Evolutionary conservation across 2,113 vertebrate species (phyloP), one percentile per base, ranked within the genome.

Genomic region (Hemiscyllium ocellatum): DNA sequence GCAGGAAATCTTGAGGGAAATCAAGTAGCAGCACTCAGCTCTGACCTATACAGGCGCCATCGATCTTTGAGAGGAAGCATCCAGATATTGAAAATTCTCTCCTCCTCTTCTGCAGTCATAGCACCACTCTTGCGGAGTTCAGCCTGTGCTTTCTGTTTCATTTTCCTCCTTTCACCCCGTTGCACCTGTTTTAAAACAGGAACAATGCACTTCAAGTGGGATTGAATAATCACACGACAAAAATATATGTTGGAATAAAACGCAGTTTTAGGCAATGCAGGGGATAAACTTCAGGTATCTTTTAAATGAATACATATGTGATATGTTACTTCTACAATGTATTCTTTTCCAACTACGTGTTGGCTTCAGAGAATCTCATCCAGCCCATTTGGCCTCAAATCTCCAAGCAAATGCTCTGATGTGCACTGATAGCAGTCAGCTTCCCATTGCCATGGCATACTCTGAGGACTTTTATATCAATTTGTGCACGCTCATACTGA

Each of bases 11-110:
- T 37, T 66, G 89, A 68, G 61, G 26, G 3, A 83, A 47, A 42
- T 22, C 13, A 4, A 83, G 66, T 17, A 37, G 19, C 17, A 66
- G 5, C 12, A 0, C 66, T 47, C 15, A 96, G 0, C 33, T 95
- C 97, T 90, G 13, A 99, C 99, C 99, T 98, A 97, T 99, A 99
- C 91, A 99, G 98, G 96, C 96, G 98, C 99, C 98, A 99, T 96
- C 98, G 98, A 80, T 98, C 98, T 80, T 26, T 96, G 83, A 97
- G 96, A 83, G 96, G 96, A 66, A 99, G 97, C 7, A 96, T 96
- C 99, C 99, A 99, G 89, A 99, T 50, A 52, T 99, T 96, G 13
- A 83, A 87, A 95, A 98, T 94, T 13, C 33, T 80, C 1, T 0
- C 24, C 66, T 98, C 98, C 95, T 99, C 97, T 0, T 76, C 61